Evolutionary conservation across 2,888 invertebrate species (phyloP), one percentile per base, ranked within the genome.

Genomic region (Synergus umbraculus): DNA sequence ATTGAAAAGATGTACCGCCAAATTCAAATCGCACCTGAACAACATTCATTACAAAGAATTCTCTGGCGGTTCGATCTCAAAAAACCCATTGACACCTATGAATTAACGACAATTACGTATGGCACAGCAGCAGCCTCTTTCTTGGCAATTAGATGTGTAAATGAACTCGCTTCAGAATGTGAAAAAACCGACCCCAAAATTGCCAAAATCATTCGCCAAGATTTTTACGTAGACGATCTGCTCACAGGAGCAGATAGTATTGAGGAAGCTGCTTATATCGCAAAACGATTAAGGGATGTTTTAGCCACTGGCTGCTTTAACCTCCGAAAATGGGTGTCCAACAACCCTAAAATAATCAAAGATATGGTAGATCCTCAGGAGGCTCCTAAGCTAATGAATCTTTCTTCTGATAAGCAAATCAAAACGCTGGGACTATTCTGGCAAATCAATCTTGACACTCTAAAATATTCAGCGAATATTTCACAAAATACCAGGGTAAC

Each of bases 211-310:
- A 54, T 76, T 58, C n/a, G 12, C 4, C 15, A 15, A 12, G 58
- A 76, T 54, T 54, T 76, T 46, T 76, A 76, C 29, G 76, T 76
- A 2, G 76, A 76, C 13, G n/a, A 76, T 12, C 4, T 76, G 9
- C 18, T 76, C 9, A 18, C 76, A 22, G 76, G 54, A 9, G 18
- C 58, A 13, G 18, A 41, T 22, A 15, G 22, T 12, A 76, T 76
- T 22, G 5, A 58, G 9, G 58, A 29, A 29, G 10, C 76, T n/a
- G 12, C 12, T 22, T 13, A 3, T 22, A 2, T 54, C 7, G 49
- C 44, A 7, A 15, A 41, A 41, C 2, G 18, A 58, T 15, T 58
- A 3, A 44, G 7, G 12, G 58, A 76, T 29, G 10, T 76, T 22
- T n/a, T 76, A 37, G 9, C 13, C 12, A 22, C n/a, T 15, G 76